Base-by-base conservation (phyloP, 30 jellyfish, hydroid and myxozoan genomes). In the Hydractinia echinata region DNA sequence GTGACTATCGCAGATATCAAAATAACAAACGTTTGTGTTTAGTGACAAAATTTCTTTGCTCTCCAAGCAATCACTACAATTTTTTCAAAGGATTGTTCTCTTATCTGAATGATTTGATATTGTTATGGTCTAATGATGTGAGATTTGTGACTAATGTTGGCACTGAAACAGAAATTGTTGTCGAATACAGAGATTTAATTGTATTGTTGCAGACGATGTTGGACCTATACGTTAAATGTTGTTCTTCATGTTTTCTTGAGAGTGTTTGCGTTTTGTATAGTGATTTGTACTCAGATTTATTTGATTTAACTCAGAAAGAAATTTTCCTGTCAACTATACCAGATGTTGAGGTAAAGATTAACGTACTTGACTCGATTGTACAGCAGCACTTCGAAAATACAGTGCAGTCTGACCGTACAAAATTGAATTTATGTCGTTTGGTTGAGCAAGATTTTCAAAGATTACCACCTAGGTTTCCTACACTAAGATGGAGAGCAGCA, bases 261-360 rank as follows among this genome's bases (percentile, higher is more conserved):
- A 30, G 44, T 30, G 44, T 30, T 30, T 30, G 44, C 2, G 44
- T 30, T 30, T 30, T 30, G 18, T 64, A 64, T 13, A 44, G 39
- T n/a, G 8, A 51, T 8, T 64, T 44, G 4, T 64, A 64, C 74
- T 44, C 19, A 64, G 9, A 9, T 64, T 51, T 64, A 7, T 51
- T 7, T n/a, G 7, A 51, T 51, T 6, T 13, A 44, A 51, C 19
- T 64, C 74, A 64, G 74, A 64, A 64, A 64, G 16, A 6, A 7
- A 6, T 64, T 64, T 64, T 64, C 39, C 6, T 64, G 16, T 64
- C 74, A 64, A 64, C 74, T 7, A 64, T 64, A 64, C 74, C 74
- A 6, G 74, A 64, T 13, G 16, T 64, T 9, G 39, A 64, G 16
- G 3, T 64, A 2, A 64, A 64, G 39, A 0, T 7, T 6, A 7